A percentile compares a stretch with the other conserved stretches of the same genome.
Evolutionary conservation across 2,113 vertebrate species (phyloP).

Genomic region (Echinops telfairi): DNA sequence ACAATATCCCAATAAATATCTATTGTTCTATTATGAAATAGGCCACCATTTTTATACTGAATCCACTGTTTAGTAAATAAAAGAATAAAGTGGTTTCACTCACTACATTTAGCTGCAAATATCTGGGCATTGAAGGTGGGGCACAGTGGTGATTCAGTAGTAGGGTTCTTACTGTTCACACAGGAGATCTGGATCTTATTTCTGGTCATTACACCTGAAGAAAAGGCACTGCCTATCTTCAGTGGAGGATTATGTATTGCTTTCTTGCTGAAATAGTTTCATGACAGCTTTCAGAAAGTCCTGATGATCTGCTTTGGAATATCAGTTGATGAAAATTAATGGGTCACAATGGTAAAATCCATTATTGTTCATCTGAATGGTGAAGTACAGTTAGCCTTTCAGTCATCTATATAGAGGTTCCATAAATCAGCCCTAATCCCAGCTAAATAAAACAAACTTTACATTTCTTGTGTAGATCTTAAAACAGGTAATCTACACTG

Average conservation of each 20-base stretch:
- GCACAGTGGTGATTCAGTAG: no score
- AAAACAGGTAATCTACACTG: conserved; percentile 70
- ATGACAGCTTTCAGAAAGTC: background rate
- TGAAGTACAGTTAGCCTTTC: background rate
- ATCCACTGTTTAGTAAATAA: no score
- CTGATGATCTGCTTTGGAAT: background rate
- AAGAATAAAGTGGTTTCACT: no score
- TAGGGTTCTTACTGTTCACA: no score
- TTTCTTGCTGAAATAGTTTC: background rate
- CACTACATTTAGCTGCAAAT: no score
- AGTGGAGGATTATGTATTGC: background rate
- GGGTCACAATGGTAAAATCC: background rate
- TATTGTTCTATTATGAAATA: conserved; percentile 26
- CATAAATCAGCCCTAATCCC: background rate
- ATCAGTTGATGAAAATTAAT: background rate
- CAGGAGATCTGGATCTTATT: no score
- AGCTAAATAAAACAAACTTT: background rate
- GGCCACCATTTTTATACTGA: no score
- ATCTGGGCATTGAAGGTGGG: no score
- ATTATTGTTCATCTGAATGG: background rate
- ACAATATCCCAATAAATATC: conserved; percentile 53
- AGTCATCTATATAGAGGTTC: background rate
- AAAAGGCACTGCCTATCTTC: background rate
- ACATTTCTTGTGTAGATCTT: conserved; percentile 63
- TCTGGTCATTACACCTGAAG: background rate